Evolutionary conservation across 1,140 invertebrate genomes (phyloP), one percentile per base, ranked within the genome.

Genomic region (Mylabris phalerata): DNA sequence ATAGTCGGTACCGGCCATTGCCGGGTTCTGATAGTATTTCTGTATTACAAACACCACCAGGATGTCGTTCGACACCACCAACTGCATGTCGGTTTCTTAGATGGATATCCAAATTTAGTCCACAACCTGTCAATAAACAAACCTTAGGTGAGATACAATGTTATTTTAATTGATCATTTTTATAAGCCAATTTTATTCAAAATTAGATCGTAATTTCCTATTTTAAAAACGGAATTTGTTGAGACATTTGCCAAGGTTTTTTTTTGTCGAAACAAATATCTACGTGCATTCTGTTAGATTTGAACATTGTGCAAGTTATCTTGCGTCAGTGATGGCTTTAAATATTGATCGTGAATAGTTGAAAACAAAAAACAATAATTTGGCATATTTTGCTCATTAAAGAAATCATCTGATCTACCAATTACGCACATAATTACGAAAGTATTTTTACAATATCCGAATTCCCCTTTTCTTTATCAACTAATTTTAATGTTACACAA

Each of bases 1-100:
- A 74, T 55, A 73, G 71, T 63, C 69, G 71, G 19, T 74, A 74
- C 64, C 69, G 71, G 64, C 69, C 70, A 1, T 64, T 74, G 64
- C 71, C 70, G 59, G 71, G 70, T 47, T 63, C 69, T 56, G 69
- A 71, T 45, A 65, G 62, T 41, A 57, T 62, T 38, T 67, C 66
- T 44, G 64, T 74, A 3, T 57, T 72, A 38, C 71, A 71, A 43
- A 60, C 67, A 9, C 60, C 66, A 11, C 65, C 63, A 43, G 58
- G 60, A 55, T 73, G 68, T 57, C 63, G 70, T 4, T 62, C 60
- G 38, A 48, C 67, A 7, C 45, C 67, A 6, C 55, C 64, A 4
- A 69, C 67, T 39, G 71, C 73, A 3, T 74, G 73, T 58, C 60
- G 73, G 9, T 74, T 74, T 57, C 62, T 74, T 38, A 66, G 71